A percentile compares a stretch with the other conserved stretches of the same genome.
These are phyloP conservation scores for Volucella zonaria DNA, from an alignment of 2,888 invertebrate species.

Conservation along the genomic window DNA sequence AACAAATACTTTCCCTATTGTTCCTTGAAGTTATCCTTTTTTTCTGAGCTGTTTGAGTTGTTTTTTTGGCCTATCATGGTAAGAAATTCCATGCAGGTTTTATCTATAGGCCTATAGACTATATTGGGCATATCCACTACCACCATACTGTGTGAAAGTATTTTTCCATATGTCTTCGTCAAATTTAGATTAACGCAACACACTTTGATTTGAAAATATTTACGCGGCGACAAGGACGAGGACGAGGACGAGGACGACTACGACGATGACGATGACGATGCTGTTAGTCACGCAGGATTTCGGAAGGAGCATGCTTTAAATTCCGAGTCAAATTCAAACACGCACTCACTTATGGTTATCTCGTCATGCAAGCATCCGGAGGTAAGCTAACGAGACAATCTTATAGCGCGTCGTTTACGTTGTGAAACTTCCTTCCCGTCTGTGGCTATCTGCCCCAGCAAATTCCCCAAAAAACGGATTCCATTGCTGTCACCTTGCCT, in stretches of 20 bases:
- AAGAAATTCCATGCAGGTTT: conserved; percentile 37
- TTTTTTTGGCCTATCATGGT: conserved; percentile 30
- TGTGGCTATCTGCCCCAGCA: background rate
- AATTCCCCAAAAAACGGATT: conserved; percentile 17
- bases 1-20: conserved; percentile 51
- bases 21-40: conserved; percentile 63
- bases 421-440: background rate
- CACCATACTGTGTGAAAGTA: conserved; percentile 3
- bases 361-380: background rate
- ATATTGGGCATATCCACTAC: background rate
- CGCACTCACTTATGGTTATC: background rate
- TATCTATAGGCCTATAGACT: background rate
- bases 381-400: conserved; percentile 25
- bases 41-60: conserved; percentile 16
- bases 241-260: conserved; percentile 12
- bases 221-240: conserved; percentile 28
- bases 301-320: conserved; percentile 21
- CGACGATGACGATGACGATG: background rate
- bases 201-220: conserved; percentile 61
- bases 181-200: conserved; percentile 66
- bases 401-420: conserved; percentile 42
- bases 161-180: conserved; percentile 68
- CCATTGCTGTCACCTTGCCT: background rate
- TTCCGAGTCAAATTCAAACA: conserved; percentile 30
- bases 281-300: too few species aligned